Evolutionary conservation across 2,888 invertebrate genomes (phyloP), one percentile per base, ranked within the genome.

Genomic region (Drepanosiphum platanoidis): DNA sequence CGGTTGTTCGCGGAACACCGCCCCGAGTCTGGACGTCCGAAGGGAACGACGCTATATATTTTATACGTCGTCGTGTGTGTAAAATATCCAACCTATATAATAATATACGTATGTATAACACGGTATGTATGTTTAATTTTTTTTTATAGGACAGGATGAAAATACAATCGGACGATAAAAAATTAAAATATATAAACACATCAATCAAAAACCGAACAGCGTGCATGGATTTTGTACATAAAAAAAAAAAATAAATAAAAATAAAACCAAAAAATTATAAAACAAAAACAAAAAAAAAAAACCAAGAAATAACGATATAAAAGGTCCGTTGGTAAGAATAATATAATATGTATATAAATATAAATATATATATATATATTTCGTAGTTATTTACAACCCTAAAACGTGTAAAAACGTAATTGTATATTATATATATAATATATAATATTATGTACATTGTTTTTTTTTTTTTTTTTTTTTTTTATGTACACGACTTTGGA

Each of bases 401-500:
- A 78, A 64, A 66, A 78, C 30, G 36, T 61, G 36, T 27, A 77
- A 66, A 78, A 66, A 78, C 78, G 64, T 78, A n/a, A n/a, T n/a
- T n/a, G n/a, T n/a, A n/a, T n/a, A n/a, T n/a, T n/a, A 39, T 77
- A 58, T 81, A 32, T 80, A 80, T n/a, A n/a, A n/a, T n/a, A n/a
- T n/a, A n/a, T n/a, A n/a, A n/a, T 30, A 46, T 27, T 52, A 46
- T 27, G 9, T 22, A 32, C 27, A 80, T 80, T 13, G 70, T 80
- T 39, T 36, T 83, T 83, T 75, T 66, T 75, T 83, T 75, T 64
- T 39, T 75, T 75, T 66, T 66, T 83, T 75, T 42, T 32, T 46
- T 39, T 36, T 83, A 75, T 83, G 75, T 83, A 83, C 83, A 83
- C 46, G 83, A 83, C 83, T 83, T 83, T 75, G 83, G 83, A 75